phyloP scores from a whole-genome alignment of 2,113 vertebrate species.

The Chamaea fasciata region DNA sequence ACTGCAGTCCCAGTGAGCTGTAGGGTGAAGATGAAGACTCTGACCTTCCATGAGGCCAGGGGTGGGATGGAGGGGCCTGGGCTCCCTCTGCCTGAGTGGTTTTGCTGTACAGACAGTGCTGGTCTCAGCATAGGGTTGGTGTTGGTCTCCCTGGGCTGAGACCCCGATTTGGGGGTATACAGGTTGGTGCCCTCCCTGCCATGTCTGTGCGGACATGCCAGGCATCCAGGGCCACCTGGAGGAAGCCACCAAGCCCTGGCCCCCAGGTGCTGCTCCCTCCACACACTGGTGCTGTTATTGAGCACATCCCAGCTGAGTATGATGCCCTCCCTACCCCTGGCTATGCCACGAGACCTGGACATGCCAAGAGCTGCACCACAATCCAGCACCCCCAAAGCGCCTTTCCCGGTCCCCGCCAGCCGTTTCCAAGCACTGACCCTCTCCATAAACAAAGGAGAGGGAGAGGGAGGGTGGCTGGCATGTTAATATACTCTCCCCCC shows the following conservation, averaged over 20 bases:
- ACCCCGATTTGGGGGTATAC: accelerated
- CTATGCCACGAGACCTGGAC: background rate
- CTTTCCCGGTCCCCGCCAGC: background rate
- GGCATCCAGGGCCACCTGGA: background rate
- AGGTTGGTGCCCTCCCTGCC: accelerated
- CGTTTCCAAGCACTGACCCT: conserved; percentile 46
- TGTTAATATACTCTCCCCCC: conserved; percentile 64
- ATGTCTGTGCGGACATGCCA: accelerated
- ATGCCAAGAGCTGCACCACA: background rate
- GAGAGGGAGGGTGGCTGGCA: conserved; percentile 62
- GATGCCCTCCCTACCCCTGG: background rate
- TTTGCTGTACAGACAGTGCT: background rate
- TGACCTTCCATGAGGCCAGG: background rate
- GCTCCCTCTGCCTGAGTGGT: accelerated
- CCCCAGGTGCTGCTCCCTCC: background rate
- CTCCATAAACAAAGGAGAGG: conserved; percentile 65
- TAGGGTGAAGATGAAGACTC: background rate
- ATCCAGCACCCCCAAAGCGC: background rate
- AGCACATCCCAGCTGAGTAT: background rate
- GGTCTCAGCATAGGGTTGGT: background rate
- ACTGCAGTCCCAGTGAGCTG: background rate
- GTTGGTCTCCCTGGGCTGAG: background rate
- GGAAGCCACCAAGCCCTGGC: background rate
- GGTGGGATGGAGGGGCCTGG: background rate
- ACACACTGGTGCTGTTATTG: accelerated